Base-by-base conservation (phyloP, 64 coral and sea anemone genomes). In the Actinia tenebrosa region DNA sequence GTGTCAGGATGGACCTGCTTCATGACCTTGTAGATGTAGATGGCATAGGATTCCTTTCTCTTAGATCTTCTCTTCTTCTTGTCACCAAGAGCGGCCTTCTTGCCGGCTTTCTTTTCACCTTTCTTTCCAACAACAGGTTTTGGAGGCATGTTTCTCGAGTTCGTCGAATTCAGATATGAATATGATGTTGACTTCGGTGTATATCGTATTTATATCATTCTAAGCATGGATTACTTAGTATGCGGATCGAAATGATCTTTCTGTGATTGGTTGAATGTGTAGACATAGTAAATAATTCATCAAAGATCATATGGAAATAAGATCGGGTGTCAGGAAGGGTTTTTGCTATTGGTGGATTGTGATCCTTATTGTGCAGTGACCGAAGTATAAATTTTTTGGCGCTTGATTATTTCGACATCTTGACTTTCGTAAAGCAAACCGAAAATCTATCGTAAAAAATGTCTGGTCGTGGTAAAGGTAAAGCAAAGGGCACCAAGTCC, bases 401-500 rank as follows among this genome's bases (percentile, higher is more conserved):
- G 46, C 16, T 25, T 19, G 13, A 25, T 11, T 16, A 53, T 43
- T 5, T 3, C 19, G 79, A 5, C 47, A 45, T 82, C 5, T 6
- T 3, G 17, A 84, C 45, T n/a, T 17, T 44, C 82, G 82, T 84
- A 1, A 25, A 17, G 18, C 30, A 30, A 14, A 2, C 30, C 13
- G 75, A 78, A 26, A 78, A 64, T 64, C 17, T 64, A 64, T 4
- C 75, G 7, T 10, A 20, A 13, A 84, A 84, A 17, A 84, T 84
- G 82, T 84, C 82, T 84, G 82, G 82, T 47, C 82, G 82, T 52
- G 82, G 82, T 59, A 84, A 84, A 84, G 82, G 82, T 15, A 84
- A 84, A 84, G 82, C 82, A 10, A 84, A 84, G 82, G 82, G 82
- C 45, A 84, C 82, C 82, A 84, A n/a, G n/a, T n/a, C n/a, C n/a